Conservation (phyloP, 2,797 vertebrate species). For the Morelia viridis region DNA sequence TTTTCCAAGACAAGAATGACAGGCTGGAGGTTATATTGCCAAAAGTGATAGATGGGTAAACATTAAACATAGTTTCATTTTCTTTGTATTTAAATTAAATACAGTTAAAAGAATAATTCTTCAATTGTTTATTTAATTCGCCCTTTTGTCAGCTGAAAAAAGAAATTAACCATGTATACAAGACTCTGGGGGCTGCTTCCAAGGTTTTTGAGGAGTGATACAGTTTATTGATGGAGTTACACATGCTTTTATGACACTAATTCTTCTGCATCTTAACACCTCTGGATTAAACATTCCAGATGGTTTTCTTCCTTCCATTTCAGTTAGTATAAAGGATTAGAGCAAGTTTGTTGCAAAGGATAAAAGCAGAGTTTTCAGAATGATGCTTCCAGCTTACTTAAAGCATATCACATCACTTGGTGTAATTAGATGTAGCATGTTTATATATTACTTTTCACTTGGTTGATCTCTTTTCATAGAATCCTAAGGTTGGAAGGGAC, state of each 20-base stretch:
- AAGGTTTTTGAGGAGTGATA: neutral
- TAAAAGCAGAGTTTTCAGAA: conserved; percentile 9
- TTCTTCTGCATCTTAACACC: neutral
- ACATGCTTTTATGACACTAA: neutral
- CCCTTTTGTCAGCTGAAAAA: neutral
- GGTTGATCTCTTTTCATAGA: neutral
- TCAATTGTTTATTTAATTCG: neutral
- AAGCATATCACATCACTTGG: neutral
- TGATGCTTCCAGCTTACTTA: neutral
- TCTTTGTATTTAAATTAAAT: neutral
- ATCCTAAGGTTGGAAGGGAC: neutral
- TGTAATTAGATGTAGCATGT: neutral
- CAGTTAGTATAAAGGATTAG: neutral
- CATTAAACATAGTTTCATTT: neutral
- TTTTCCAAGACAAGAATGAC: neutral
- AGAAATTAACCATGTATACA: neutral
- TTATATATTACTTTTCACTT: too few relatives aligned
- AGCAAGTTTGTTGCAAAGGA: conserved; percentile 14
- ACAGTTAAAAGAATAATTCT: neutral
- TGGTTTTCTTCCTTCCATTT: conserved; percentile 9
- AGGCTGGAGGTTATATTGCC: neutral
- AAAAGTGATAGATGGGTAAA: neutral
- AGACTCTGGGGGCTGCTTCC: neutral
- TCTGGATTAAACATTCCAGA: neutral
- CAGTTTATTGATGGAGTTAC: neutral